Base-by-base conservation (phyloP, 2,797 vertebrate species). In the Carapus acus region DNA sequence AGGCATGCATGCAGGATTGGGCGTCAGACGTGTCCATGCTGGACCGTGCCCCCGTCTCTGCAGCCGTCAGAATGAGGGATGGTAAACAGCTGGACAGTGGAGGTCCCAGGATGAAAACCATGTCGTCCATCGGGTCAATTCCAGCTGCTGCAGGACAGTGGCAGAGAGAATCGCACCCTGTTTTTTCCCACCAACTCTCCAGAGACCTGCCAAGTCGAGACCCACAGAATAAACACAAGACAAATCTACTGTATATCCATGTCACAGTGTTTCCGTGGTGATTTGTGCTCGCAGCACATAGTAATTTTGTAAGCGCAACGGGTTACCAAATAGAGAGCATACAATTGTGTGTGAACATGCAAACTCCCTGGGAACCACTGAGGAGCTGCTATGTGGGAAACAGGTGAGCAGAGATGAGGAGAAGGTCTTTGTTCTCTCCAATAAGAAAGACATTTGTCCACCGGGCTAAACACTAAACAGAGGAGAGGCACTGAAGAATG, bases 41-140 rank as follows among this genome's bases (percentile, higher is more conserved):
- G 33, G 22, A 47, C 47, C 63, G 57, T 74, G 59, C 62, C 65
- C 59, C 44, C 61, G 60, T 74, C 72, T 71, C 34, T 65, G 58
- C 62, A 76, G 67, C 76, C 24, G 65, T 86, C 80, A 83, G 76
- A 57, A 80, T 88, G 87, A 92, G 79, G 71, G 86, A 89, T 83
- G 54, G 82, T 70, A 69, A 85, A 81, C 85, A 87, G 83, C 86
- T 91, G 89, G 85, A 76, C 65, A 71, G 71, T 77, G 42, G 44
- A 70, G 37, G 77, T 73, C 54, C 67, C 31, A 50, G 61, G 78
- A 78, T 81, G 68, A 81, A 79, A 80, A 73, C 37, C 48, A 51
- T 80, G 77, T 80, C 76, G 65, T 73, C 58, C 64, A 61, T 62
- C 56, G 36, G 65, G 61, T 70, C 54, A 16, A 46, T 67, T 61